A percentile compares a stretch with the other conserved stretches of the same genome.
phyloP scores from a whole-genome alignment of 1,140 invertebrate genomes.

The Galendromus occidentalis region DNA sequence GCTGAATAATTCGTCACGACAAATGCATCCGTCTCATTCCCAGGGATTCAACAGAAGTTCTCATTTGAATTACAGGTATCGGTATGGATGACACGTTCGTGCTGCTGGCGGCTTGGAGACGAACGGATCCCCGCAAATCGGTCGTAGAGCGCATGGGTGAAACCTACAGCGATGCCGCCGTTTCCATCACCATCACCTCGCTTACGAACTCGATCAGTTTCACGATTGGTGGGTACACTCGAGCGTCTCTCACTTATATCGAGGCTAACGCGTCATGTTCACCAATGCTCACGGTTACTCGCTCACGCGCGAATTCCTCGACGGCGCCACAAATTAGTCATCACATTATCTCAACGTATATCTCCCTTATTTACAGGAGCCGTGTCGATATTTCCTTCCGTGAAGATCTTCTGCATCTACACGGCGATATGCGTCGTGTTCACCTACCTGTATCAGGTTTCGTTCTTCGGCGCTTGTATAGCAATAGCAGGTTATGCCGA shows the following conservation, averaged over 20 bases:
- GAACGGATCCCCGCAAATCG: constrained; percentile 30
- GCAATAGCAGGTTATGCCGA: constrained; percentile 76
- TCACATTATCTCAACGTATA: too few relatives aligned
- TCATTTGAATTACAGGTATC: constrained; percentile 22
- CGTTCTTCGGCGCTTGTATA: constrained; percentile 78
- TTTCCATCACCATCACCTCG: constrained; percentile 31
- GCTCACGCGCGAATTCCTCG: too few relatives aligned
- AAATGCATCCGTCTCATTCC: background rate
- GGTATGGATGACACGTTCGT: constrained; percentile 32
- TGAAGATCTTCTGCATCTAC: constrained; percentile 77
- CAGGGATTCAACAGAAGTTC: background rate
- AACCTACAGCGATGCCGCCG: constrained; percentile 31
- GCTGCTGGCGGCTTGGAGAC: constrained; percentile 29
- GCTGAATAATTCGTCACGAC: background rate
- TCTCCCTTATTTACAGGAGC: constrained; percentile 34
- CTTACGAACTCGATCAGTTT: constrained; percentile 32
- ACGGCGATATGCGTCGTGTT: constrained; percentile 75
- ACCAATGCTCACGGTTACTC: too few relatives aligned
- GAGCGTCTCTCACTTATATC: background rate
- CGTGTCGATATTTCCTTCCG: constrained; percentile 77
- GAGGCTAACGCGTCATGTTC: background rate
- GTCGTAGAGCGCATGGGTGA: constrained; percentile 26
- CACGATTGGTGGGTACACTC: constrained; percentile 19
- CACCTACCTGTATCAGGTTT: constrained; percentile 83
- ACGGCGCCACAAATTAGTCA: too few relatives aligned